These are phyloP conservation scores for Acromyrmex charruanus DNA, from an alignment of 1,140 invertebrate genomes.

Conservation along the genomic window DNA sequence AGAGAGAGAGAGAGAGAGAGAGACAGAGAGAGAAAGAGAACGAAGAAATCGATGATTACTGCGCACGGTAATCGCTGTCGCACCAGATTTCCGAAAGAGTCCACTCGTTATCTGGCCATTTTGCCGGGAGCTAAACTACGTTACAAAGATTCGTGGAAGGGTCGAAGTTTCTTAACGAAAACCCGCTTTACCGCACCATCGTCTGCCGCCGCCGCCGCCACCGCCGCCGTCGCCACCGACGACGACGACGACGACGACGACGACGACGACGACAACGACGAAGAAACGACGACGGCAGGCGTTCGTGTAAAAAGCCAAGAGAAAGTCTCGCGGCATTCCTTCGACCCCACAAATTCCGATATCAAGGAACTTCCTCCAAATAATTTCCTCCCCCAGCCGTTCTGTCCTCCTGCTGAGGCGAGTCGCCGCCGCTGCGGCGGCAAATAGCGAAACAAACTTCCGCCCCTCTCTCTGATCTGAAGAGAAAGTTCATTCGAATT, in stretches of 20 bases:
- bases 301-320: slow-evolving; percentile 52
- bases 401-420: slow-evolving; percentile 35
- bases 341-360: slow-evolving; percentile 68
- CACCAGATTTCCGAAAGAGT: slow-evolving; percentile 43
- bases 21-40: not conserved
- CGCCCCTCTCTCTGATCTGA: slow-evolving; percentile 46
- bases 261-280: slow-evolving; percentile 3
- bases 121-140: slow-evolving; percentile 60
- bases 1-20: not conserved
- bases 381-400: slow-evolving; percentile 72
- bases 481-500: slow-evolving; percentile 68
- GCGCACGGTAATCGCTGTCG: slow-evolving; percentile 36
- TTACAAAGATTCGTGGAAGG: slow-evolving; percentile 57
- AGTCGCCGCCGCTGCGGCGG: slow-evolving; percentile 54
- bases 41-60: slow-evolving; percentile 52
- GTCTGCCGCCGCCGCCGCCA: not conserved
- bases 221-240: too few species aligned
- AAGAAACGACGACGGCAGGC: slow-evolving; percentile 46
- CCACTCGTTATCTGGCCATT: slow-evolving; percentile 67
- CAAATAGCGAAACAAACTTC: slow-evolving; percentile 78
- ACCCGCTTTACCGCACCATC: slow-evolving; percentile 5
- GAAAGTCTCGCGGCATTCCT: not conserved
- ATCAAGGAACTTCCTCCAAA: slow-evolving; percentile 74
- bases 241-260: too few species aligned
- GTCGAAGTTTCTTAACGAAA: slow-evolving; percentile 59